Evolutionary conservation across 2,888 invertebrate species (phyloP), one percentile per base, ranked within the genome.

Genomic region (Apodemia mormo): DNA sequence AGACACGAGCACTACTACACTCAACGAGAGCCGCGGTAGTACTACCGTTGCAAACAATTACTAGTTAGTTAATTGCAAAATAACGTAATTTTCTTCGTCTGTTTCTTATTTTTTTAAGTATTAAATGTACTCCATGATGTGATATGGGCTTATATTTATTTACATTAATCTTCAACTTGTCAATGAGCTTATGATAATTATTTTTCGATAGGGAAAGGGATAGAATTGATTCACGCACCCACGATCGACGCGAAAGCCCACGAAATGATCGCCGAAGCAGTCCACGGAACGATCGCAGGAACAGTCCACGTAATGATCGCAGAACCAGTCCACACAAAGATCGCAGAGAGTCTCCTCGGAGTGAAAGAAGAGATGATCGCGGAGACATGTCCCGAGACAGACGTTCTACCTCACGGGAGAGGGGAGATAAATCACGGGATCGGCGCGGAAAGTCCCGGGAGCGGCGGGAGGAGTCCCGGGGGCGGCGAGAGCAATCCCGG

Each of bases 151-250:
- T 2, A 37, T 37, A 37, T 37, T 22, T 22, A 22, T 37, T 37
- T 37, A 37, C 3, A 37, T 0, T 37, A 4, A 37, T 4, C 37
- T 22, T 22, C 37, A 37, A 37, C 5, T 37, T 37, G 37, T 37
- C 37, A 37, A 37, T 5, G 5, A 5, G 3, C 37, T 5, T 37
- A 70, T 33, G 14, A 43, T 71, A 14, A 30, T 43, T 43, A 9
- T 45, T 45, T 45, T 45, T 45, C 7, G 29, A 37, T 66, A 75
- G 74, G 66, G 71, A 76, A n/a, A 76, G 70, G 66, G 77, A 76
- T 40, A 73, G 75, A 1, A 77, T 76, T 12, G 76, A 73, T 8
- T 68, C 73, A 2, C 75, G 74, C 4, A 52, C 73, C 0, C 77
- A 76, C 12, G 79, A 76, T 9, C 66, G 68, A n/a, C 68, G 45